Base-by-base conservation (phyloP, 2,797 vertebrate species). In the Eutrigla gurnardus region DNA sequence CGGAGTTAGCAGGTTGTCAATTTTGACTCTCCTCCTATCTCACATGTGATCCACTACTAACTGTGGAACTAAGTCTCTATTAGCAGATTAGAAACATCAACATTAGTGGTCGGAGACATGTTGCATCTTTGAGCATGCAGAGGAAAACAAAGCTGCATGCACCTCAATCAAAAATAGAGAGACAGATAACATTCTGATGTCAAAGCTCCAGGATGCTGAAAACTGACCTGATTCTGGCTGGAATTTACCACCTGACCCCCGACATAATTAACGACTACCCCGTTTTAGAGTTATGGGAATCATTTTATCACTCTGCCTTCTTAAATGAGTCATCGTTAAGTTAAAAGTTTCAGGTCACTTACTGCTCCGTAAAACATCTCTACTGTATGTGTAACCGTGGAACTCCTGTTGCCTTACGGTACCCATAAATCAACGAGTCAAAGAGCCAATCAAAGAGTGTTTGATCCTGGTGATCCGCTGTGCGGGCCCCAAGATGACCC, bases 381-480 rank as follows among this genome's bases (percentile, higher is more conserved):
- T 83, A 42, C 81, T 88, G 77, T 82, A 85, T 35, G 67, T 73
- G 75, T 47, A 80, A 82, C 57, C 9, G 6, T 36, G 53, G 72
- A 84, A 61, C 69, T 71, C 78, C 42, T 74, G 79, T 82, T 74
- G 83, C 72, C 72, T 86, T 86, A 83, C 83, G 78, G 65, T 32
- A 17, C 54, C 66, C 58, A 69, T 92, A 93, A 92, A 90, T 90
- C 80, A 89, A 42, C 37, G 64, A 76, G 78, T 84, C 69, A 81
- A 75, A 75, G 68, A 82, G 82, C 70, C 79, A 86, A 83, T 91
- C 82, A 89, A 89, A 80, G 71, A 85, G 80, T 42, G 91, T 93
- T 93, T 92, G 93, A 93, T 92, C 92, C 86, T 87, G 69, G 80
- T 37, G 77, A 89, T 90, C 84, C 5, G 70, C 89, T 89, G 87